Conservation (phyloP, 2,113 vertebrate species). For the Aspiorhynchus laticeps region DNA sequence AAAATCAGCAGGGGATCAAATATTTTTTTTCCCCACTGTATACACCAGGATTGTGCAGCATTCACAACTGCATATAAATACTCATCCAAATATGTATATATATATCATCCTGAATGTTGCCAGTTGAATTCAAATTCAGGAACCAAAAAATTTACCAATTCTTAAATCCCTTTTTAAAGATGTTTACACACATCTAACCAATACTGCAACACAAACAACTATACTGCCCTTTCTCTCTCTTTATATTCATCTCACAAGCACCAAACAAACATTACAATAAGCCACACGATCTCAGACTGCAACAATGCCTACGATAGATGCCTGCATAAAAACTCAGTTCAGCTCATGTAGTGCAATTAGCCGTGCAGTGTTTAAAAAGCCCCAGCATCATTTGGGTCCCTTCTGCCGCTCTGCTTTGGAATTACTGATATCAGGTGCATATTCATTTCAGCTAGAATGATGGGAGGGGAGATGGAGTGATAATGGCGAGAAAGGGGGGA, state of each 20-base stretch:
- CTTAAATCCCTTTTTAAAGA: background rate
- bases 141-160: background rate
- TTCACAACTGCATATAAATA: background rate
- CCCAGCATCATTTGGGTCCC: background rate
- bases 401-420: background rate
- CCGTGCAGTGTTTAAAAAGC: slow-evolving; percentile 22
- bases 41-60: background rate
- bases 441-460: slow-evolving; percentile 43
- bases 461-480: background rate
- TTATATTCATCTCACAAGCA: background rate
- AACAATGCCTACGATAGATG: background rate
- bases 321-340: slow-evolving; percentile 23
- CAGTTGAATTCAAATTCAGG: background rate
- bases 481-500: background rate
- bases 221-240: background rate
- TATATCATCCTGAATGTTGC: background rate
- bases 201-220: background rate
- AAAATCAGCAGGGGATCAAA: too few relatives aligned
- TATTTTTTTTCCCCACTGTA: too few relatives aligned
- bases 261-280: background rate
- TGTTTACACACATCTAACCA: background rate
- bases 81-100: background rate
- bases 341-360: slow-evolving; percentile 21
- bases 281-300: background rate
- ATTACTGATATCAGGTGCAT: slow-evolving; percentile 50